A percentile compares a stretch with the other conserved stretches of the same genome.
Evolutionary conservation across 2,888 invertebrate species (phyloP).

Genomic region (Trilocha varians): DNA sequence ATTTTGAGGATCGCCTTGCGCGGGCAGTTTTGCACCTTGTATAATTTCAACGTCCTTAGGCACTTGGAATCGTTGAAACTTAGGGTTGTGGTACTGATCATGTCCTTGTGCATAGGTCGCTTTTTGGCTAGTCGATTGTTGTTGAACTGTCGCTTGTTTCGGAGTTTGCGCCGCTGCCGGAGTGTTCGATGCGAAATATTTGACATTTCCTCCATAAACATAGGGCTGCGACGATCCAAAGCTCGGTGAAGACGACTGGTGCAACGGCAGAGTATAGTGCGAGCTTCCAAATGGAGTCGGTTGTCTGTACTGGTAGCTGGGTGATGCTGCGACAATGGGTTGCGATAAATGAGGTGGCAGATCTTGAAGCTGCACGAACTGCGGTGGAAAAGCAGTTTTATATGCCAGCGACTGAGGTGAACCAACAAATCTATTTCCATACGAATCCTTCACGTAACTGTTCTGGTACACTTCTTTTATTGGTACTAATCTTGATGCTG

Average conservation of each 20-base stretch:
- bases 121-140: conserved; percentile 38
- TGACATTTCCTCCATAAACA: conserved; percentile 34
- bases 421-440: conserved; percentile 52
- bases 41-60: conserved; percentile 10
- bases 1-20: conserved; percentile 15
- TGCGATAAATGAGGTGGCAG: conserved; percentile 56
- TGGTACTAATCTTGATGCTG: conserved; percentile 35
- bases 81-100: conserved; percentile 28
- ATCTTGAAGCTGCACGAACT: conserved; percentile 53
- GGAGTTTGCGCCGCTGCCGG: conserved; percentile 16
- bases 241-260: conserved; percentile 24
- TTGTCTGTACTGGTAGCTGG: conserved; percentile 38
- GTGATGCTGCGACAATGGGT: conserved; percentile 43
- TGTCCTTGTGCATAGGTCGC: conserved; percentile 30
- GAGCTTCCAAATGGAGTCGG: conserved; percentile 34
- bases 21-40: conserved; percentile 6
- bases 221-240: conserved; percentile 30
- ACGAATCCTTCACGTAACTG: conserved; percentile 53
- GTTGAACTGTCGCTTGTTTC: conserved; percentile 23
- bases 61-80: conserved; percentile 19
- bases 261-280: conserved; percentile 39
- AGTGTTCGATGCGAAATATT: conserved; percentile 27
- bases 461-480: conserved; percentile 41
- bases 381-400: conserved; percentile 47
- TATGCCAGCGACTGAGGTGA: conserved; percentile 43